A percentile compares a stretch with the other conserved stretches of the same genome.
These are phyloP conservation scores for Oxygymnocypris stewartii DNA, from an alignment of 2,113 vertebrate species.

Conservation along the genomic window DNA sequence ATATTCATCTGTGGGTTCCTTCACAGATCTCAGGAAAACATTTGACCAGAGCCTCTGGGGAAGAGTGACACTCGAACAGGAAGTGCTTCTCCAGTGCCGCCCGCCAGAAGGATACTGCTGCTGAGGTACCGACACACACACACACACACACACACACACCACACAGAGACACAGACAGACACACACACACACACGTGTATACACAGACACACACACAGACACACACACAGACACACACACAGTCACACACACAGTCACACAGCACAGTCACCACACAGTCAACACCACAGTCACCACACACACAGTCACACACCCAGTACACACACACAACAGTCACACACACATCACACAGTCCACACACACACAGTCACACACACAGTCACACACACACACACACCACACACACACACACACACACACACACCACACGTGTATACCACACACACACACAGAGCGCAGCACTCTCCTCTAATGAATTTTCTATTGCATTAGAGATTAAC, in stretches of 20 bases:
- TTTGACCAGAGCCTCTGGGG: slow-evolving; percentile 96
- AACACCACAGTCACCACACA: no score
- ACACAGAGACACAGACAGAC: no score
- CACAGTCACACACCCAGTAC: no score
- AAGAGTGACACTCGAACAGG: slow-evolving; percentile 94
- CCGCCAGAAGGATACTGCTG: slow-evolving; percentile 93
- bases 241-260: slow-evolving; percentile 28
- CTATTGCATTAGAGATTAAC: slow-evolving; percentile 43
- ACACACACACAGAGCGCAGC: slow-evolving; percentile 30
- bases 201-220: slow-evolving; percentile 18
- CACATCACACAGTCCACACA: slow-evolving; percentile 22
- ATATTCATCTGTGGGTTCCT: slow-evolving; percentile 4
- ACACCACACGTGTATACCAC: no score
- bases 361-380: slow-evolving; percentile 8
- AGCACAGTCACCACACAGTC: no score
- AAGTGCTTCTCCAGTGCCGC: slow-evolving; percentile 94
- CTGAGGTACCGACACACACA: slow-evolving; percentile 78
- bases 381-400: not conserved
- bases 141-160: no score
- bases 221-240: slow-evolving; percentile 30
- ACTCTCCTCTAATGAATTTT: slow-evolving; percentile 47
- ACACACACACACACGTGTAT: slow-evolving; percentile 27
- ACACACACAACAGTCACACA: slow-evolving; percentile 29
- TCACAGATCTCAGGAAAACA: slow-evolving; percentile 89
- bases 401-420: slow-evolving; percentile 13